Evolutionary conservation across 1,140 invertebrate genomes (phyloP).

Genomic region (Stegodyphus dumicola): DNA sequence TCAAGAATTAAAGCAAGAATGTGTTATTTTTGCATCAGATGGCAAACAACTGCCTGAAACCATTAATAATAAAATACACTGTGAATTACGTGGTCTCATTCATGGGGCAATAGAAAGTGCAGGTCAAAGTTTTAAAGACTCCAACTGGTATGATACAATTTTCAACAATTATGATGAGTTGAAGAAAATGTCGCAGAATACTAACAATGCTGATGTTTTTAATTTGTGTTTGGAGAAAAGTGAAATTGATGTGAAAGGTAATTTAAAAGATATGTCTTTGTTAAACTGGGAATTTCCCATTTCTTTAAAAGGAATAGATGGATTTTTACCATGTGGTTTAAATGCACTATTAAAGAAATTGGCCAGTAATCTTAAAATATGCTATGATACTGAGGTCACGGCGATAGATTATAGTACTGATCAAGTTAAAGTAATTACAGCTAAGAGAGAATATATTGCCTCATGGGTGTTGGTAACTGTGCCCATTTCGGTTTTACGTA

Average conservation of each 20-base stretch:
- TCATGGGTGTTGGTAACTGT: slow-evolving; percentile 68
- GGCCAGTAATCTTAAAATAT: slow-evolving; percentile 10
- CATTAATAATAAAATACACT: neutral
- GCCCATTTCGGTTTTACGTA: slow-evolving; percentile 69
- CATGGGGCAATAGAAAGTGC: slow-evolving; percentile 27
- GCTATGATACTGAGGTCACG: slow-evolving; percentile 56
- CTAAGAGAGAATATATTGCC: slow-evolving; percentile 62
- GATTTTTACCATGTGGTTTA: slow-evolving; percentile 23
- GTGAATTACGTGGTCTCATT: slow-evolving; percentile 12
- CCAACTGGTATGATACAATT: slow-evolving; percentile 30
- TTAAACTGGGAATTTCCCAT: slow-evolving; percentile 26
- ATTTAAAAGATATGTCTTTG: slow-evolving; percentile 24
- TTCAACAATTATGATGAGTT: slow-evolving; percentile 7
- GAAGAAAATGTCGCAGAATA: neutral
- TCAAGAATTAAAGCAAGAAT: slow-evolving; percentile 11
- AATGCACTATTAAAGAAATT: neutral
- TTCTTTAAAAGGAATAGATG: slow-evolving; percentile 17
- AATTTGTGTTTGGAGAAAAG: neutral
- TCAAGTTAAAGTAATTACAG: slow-evolving; percentile 63
- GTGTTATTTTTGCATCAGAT: slow-evolving; percentile 2
- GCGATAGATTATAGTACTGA: slow-evolving; percentile 66
- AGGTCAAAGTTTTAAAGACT: neutral
- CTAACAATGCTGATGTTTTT: slow-evolving; percentile 16
- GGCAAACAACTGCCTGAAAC: slow-evolving; percentile 7
- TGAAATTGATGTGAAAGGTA: slow-evolving; percentile 19